A percentile compares a stretch with the other conserved stretches of the same genome.
Conservation (phyloP, 2,888 invertebrate species). For the Philhelius pedissequus region DNA sequence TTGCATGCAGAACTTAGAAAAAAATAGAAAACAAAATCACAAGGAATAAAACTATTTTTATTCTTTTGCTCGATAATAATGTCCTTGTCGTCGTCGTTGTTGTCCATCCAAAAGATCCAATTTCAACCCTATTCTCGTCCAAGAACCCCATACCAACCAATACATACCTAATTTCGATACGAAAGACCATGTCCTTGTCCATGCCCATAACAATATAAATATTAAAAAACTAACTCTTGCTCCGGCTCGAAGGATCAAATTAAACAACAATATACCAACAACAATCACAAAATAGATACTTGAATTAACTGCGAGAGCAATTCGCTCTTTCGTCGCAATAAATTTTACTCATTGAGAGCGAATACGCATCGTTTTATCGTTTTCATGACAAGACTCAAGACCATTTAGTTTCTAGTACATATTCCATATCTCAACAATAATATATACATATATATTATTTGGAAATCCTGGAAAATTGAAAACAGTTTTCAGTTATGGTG, state of each 20-base stretch:
- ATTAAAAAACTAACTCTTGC: slow-evolving; percentile 13
- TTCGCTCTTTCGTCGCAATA: slow-evolving; percentile 1
- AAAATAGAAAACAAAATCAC: not conserved
- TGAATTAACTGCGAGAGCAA: not conserved
- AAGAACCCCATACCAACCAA: not conserved
- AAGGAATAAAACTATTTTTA: not conserved
- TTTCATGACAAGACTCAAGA: too few relatives aligned
- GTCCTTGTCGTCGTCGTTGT: not conserved
- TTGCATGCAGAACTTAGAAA: not conserved
- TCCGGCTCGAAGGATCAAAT: slow-evolving; percentile 9
- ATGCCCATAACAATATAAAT: slow-evolving; percentile 60
- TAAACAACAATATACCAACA: not conserved
- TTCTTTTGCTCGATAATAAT: slow-evolving; percentile 8
- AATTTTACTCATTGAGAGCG: slow-evolving; percentile 47
- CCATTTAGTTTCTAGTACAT: too few relatives aligned
- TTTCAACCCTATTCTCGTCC: too few relatives aligned
- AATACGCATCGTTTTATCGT: too few relatives aligned
- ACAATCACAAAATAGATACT: slow-evolving; percentile 2
- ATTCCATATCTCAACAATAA: not conserved
- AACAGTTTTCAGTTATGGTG: slow-evolving; percentile 7
- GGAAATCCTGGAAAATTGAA: slow-evolving; percentile 18
- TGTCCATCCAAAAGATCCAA: not conserved
- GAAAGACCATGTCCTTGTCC: slow-evolving; percentile 60
- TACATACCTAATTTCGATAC: not conserved
- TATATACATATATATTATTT: too few relatives aligned